These are phyloP conservation scores for Gnathonemus longibarbis DNA, from an alignment of 2,113 vertebrate species.

Conservation along the genomic window DNA sequence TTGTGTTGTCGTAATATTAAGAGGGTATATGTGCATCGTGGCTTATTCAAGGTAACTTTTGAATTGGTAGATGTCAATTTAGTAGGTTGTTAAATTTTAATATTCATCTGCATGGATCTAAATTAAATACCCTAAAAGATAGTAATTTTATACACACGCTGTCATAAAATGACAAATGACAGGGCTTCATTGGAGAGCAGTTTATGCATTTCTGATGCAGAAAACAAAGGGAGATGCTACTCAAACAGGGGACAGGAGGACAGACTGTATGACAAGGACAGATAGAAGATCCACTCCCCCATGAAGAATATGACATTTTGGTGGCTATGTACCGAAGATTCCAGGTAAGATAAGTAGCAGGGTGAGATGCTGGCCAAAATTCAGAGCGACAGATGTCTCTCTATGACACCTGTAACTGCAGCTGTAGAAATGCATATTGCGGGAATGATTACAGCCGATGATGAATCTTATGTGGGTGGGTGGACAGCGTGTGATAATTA, in stretches of 20 bases:
- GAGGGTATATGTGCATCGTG: background rate
- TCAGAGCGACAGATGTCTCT: background rate
- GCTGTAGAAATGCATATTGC: background rate
- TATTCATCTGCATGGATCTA: background rate
- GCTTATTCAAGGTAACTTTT: background rate
- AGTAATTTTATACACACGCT: background rate
- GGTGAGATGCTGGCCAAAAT: background rate
- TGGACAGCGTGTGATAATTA: background rate
- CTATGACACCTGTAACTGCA: background rate
- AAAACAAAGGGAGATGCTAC: background rate
- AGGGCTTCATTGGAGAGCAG: background rate
- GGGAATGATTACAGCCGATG: background rate
- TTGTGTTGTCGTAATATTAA: background rate
- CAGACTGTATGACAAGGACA: background rate
- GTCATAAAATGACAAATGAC: background rate
- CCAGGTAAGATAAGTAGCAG: background rate
- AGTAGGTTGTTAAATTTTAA: background rate
- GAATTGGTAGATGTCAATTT: background rate
- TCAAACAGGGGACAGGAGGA: background rate
- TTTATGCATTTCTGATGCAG: background rate
- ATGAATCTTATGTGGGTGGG: background rate
- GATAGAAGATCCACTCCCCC: background rate
- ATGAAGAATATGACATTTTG: background rate
- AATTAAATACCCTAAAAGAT: background rate
- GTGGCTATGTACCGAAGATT: background rate